Evolutionary conservation across 2,888 invertebrate species (phyloP), one percentile per base, ranked within the genome.

Genomic region (Chrysolina americana): DNA sequence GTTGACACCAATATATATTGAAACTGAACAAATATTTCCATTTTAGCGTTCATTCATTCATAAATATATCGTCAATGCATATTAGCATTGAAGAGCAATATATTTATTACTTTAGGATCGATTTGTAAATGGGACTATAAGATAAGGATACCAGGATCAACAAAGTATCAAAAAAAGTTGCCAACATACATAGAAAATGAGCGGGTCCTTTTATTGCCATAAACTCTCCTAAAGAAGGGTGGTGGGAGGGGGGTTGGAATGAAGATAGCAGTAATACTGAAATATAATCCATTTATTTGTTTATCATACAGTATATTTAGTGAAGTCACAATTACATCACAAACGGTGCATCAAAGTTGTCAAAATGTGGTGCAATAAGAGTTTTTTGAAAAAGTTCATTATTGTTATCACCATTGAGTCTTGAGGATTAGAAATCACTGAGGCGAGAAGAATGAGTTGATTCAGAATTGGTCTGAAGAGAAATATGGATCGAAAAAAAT

Each of bases 301-400:
- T 70, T 41, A 66, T 65, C 71, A 59, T 74, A 65, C 71, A 71
- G 59, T 73, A 78, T 47, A 68, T 63, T 62, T 68, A 23, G 36
- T 69, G 68, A 77, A 77, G 77, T 77, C 77, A 77, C 78, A 75
- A 68, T 59, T 53, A 77, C 73, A 79, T 79, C 77, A 79, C 79
- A 76, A 79, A 65, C 48, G 72, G 79, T 77, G 79, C 77, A 71
- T 71, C 63, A 69, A 69, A 56, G 68, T 64, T 74, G 17, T 73
- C 72, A 75, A 75, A 17, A 62, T 50, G 68, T 74, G 77, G 76
- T 77, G 76, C 76, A 74, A 73, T 48, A 74, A 76, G 71, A 68
- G 41, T 36, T 10, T 36, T 72, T 56, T 47, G 41, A 28, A 53
- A 53, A 71, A 70, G n/a, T 36, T 76, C 50, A 66, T n/a, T 19